Evolutionary conservation across 2,113 vertebrate genomes (phyloP), one percentile per base, ranked within the genome.

Genomic region (Leptobrachium leishanense): DNA sequence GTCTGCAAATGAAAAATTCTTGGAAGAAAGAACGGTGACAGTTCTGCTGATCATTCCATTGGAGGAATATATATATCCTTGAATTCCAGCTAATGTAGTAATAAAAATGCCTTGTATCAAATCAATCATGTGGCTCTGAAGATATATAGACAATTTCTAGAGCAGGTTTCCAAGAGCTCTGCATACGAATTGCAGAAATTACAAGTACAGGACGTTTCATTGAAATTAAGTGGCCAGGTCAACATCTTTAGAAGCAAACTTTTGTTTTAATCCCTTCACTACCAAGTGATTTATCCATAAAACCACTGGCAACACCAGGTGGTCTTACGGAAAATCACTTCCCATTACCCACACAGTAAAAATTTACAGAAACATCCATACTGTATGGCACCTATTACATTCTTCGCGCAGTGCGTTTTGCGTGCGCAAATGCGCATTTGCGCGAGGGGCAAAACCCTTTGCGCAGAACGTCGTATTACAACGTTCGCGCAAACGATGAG

Each of bases 81-180:
- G 73, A 64, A 66, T 12, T 10, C 39, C 9, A 66, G 62, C 59
- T 75, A 66, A 65, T 66, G 73, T 66, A 20, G 11, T 75, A 75
- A 75, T 75, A 75, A 75, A 74, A 75, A 75, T 12, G 59, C 66
- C 62, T 53, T 75, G 44, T 75, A 39, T 20, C 63, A 13, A 43
- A 66, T 75, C 41, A 65, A 75, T 75, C 73, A 65, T 41, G n/a
- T 7, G 11, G 1, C 6, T 10, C 31, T 53, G 73, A 43, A 41
- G 73, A 75, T 75, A 10, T 65, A 75, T 46, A 50, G 43, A 20
- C 8, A 10, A 2, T 50, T 66, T 63, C 43, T 46, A 7, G 3
- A 39, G 2, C 57, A 12, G n/a, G 59, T 62, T 50, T 59, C 55
- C 55, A 59, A 2, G 55, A 59, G 55, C 13, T 13, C 7, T 31